Conservation (phyloP, 1,140 invertebrate species). For the Drosophila saltans region DNA sequence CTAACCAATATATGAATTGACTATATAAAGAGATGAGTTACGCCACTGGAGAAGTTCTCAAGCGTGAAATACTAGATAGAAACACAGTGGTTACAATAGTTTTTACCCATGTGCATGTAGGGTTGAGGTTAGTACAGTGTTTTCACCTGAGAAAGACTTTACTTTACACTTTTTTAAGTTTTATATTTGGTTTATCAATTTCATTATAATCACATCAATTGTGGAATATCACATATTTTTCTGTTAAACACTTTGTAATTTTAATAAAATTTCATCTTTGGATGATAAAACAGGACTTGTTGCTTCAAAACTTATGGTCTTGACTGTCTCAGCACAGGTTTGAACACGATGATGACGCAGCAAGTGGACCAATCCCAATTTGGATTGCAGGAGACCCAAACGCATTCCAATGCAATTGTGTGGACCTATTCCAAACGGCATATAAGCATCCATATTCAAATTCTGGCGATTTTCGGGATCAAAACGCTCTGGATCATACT, state of each 20-base stretch:
- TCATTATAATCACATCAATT: no score
- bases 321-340: conserved; percentile 43
- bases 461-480: conserved; percentile 84
- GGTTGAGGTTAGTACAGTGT: neutral
- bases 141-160: no score
- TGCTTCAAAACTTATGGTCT: conserved; percentile 36
- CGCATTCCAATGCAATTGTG: conserved; percentile 89
- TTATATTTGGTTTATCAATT: no score
- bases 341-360: conserved; percentile 60
- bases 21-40: no score
- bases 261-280: conserved; percentile 46
- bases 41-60: no score
- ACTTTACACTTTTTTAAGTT: no score
- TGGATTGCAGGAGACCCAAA: conserved; percentile 66
- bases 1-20: no score
- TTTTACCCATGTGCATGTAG: no score
- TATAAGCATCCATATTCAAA: conserved; percentile 84
- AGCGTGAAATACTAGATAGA: no score
- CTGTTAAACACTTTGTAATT: conserved; percentile 33
- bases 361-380: conserved; percentile 68
- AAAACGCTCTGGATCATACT: conserved; percentile 87
- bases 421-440: conserved; percentile 90
- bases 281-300: conserved; percentile 13
- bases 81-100: neutral
- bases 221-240: no score